Percentiles rank a stretch among this genome's conserved stretches.
These are phyloP conservation scores for Rhagium mordax DNA, from an alignment of 2,888 invertebrate genomes.

Conservation along the genomic window DNA sequence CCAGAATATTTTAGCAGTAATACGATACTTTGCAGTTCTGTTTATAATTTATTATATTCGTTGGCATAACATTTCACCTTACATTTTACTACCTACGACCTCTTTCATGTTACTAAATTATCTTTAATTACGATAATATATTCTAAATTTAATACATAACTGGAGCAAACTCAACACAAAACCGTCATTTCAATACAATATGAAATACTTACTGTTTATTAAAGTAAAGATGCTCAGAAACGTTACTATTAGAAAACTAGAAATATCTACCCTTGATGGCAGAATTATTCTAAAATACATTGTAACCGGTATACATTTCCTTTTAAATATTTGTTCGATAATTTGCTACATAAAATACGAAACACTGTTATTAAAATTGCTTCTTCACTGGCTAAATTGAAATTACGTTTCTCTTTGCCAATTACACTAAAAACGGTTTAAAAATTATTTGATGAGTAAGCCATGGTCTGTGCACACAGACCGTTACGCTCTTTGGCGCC, in stretches of 20 bases:
- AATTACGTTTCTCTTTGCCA: not conserved
- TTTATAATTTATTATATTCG: not conserved
- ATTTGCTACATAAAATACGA: not conserved
- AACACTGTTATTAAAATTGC: not conserved
- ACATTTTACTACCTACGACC: slow-evolving; percentile 1
- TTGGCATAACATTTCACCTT: not conserved
- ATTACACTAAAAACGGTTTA: slow-evolving; percentile 4
- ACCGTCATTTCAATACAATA: no score
- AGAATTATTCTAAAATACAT: no score
- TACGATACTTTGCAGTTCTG: no score
- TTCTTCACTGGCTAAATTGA: not conserved
- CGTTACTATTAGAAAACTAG: no score
- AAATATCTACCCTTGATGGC: no score
- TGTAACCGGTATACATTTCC: no score
- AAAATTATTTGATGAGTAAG: slow-evolving; percentile 17
- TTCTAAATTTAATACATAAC: not conserved
- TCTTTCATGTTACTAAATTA: not conserved
- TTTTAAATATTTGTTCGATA: not conserved
- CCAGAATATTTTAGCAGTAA: no score
- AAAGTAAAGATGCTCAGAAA: no score
- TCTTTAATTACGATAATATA: not conserved
- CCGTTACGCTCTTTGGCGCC: slow-evolving; percentile 31
- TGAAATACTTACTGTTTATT: no score
- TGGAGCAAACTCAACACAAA: not conserved
- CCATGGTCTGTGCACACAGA: slow-evolving; percentile 20